Evolutionary conservation across 2,113 vertebrate genomes (phyloP).

Genomic region (Rissa tridactyla): DNA sequence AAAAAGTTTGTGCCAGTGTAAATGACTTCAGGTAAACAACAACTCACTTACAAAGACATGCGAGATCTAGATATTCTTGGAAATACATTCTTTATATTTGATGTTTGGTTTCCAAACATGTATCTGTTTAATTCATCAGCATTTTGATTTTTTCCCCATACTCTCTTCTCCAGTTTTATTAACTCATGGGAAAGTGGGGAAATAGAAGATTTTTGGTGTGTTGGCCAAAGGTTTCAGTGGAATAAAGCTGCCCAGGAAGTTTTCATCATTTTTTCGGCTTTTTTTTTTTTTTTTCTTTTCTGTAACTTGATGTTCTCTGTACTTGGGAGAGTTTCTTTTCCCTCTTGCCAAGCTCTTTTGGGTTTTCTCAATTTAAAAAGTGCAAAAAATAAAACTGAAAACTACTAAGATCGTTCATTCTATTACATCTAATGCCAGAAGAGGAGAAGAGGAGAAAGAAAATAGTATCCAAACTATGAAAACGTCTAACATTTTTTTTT

Average conservation of each 20-base stretch:
- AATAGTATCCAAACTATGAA: background rate
- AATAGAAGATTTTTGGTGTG: background rate
- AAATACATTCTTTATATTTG: background rate
- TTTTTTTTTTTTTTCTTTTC: background rate
- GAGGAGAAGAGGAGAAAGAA: background rate
- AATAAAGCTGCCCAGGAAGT: background rate
- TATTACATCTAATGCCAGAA: background rate
- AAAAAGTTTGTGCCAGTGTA: background rate
- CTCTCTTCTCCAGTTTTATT: background rate
- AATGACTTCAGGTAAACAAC: background rate
- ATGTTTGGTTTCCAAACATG: background rate
- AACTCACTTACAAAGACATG: background rate
- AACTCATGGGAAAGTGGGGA: background rate
- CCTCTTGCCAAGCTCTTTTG: background rate
- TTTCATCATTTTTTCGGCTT: background rate
- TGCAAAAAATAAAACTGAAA: background rate
- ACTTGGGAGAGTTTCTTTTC: background rate
- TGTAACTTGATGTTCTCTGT: background rate
- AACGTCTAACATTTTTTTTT: background rate
- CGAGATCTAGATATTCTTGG: background rate
- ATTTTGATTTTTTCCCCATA: background rate
- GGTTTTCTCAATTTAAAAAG: background rate
- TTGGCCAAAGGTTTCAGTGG: background rate
- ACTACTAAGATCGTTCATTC: background rate
- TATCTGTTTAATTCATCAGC: background rate